Evolutionary conservation across 2,797 vertebrate genomes (phyloP).

Genomic region (Synaphobranchus kaupii): DNA sequence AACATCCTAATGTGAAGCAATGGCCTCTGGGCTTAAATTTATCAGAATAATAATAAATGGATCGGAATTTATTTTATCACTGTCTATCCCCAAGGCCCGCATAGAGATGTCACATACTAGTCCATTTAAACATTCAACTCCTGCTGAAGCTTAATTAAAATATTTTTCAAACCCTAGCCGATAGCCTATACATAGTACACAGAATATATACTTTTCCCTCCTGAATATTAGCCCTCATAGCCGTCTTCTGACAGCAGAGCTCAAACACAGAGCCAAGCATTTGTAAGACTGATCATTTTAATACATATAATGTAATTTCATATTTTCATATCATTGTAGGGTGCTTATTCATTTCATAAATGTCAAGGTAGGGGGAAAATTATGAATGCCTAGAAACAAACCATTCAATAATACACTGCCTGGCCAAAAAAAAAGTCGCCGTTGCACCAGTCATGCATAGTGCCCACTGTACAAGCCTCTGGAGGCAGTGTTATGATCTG

Average conservation of each 20-base stretch:
- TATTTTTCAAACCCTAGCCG: not conserved
- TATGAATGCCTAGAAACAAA: not conserved
- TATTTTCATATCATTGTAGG: not conserved
- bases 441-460: too few species aligned
- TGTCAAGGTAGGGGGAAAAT: not conserved
- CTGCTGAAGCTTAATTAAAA: conserved; percentile 3
- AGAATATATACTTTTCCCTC: not conserved
- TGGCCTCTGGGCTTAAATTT: not conserved
- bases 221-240: not conserved
- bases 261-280: not conserved
- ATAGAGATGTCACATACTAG: not conserved
- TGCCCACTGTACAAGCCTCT: too few species aligned
- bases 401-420: not conserved
- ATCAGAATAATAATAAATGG: conserved; percentile 12
- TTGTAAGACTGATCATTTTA: not conserved
- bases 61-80: not conserved
- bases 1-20: not conserved
- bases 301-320: not conserved
- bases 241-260: not conserved
- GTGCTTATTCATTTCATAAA: not conserved
- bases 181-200: not conserved
- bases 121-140: not conserved
- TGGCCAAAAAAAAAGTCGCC: too few species aligned
- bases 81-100: not conserved
- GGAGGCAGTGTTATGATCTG: too few species aligned